These are phyloP conservation scores for Sebastes nivosus DNA, from an alignment of 2,797 vertebrate species.

Conservation along the genomic window DNA sequence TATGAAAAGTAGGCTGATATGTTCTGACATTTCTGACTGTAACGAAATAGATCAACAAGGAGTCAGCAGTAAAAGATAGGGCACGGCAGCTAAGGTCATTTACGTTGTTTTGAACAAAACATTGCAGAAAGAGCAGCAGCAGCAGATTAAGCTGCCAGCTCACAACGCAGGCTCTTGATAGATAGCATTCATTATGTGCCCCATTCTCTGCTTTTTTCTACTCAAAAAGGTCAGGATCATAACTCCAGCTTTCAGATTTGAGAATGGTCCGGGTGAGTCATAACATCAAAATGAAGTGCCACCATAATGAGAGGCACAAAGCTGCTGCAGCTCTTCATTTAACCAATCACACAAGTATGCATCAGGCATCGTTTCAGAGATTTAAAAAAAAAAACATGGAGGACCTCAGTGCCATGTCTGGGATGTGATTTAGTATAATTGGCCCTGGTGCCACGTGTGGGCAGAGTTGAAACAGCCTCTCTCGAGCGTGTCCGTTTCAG, in stretches of 20 bases:
- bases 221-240: conserved; percentile 66
- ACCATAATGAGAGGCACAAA: conserved; percentile 68
- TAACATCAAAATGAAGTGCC: conserved; percentile 61
- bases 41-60: background rate
- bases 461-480: conserved; percentile 35
- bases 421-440: conserved; percentile 56
- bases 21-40: background rate
- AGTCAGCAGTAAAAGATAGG: conserved; percentile 57
- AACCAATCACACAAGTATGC: conserved; percentile 66
- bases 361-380: conserved; percentile 58
- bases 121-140: conserved; percentile 10
- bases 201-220: background rate
- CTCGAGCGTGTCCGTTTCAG: background rate
- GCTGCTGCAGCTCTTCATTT: conserved; percentile 59
- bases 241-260: conserved; percentile 35
- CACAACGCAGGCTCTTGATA: conserved; percentile 48
- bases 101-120: conserved; percentile 59
- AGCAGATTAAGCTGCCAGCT: conserved; percentile 24
- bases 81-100: conserved; percentile 26
- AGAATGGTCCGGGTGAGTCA: conserved; percentile 71
- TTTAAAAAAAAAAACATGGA: conserved; percentile 48
- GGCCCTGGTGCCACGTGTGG: conserved; percentile 55
- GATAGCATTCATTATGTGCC: conserved; percentile 4
- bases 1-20: conserved; percentile 12
- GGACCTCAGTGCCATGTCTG: conserved; percentile 61